These are phyloP conservation scores for Larimichthys polyactis DNA, from an alignment of 2,113 vertebrate genomes.

Conservation along the genomic window DNA sequence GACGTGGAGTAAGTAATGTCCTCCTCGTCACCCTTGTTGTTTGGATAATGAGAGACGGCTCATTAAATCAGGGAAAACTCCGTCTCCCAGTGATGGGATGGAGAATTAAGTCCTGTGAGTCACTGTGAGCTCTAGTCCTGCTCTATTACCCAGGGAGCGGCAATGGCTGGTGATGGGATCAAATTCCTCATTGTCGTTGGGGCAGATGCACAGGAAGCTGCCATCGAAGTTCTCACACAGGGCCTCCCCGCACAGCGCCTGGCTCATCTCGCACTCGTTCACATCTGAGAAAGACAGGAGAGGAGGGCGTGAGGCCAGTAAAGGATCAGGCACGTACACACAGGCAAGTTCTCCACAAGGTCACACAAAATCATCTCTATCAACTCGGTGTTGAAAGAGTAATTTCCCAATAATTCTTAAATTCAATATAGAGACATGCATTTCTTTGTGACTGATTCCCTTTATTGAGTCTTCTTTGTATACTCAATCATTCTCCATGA, in stretches of 20 bases:
- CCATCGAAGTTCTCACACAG: constrained; percentile 87
- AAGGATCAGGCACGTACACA: constrained; percentile 41
- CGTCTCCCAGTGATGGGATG: constrained; percentile 67
- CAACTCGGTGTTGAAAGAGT: neutral
- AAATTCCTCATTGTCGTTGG: constrained; percentile 87
- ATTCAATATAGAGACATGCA: neutral
- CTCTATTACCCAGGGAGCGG: constrained; percentile 79
- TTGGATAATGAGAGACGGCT: constrained; percentile 79
- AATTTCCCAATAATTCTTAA: too few relatives aligned
- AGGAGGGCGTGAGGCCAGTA: constrained; percentile 52
- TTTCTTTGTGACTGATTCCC: neutral
- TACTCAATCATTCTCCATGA: neutral
- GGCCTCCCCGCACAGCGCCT: constrained; percentile 82
- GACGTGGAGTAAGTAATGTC: constrained; percentile 60
- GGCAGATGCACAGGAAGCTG: constrained; percentile 88
- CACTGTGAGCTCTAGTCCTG: constrained; percentile 64
- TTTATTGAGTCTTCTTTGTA: neutral
- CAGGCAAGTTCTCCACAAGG: constrained; percentile 11
- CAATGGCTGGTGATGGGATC: constrained; percentile 84
- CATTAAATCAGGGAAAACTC: constrained; percentile 80
- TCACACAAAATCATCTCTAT: neutral
- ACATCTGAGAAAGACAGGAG: constrained; percentile 75
- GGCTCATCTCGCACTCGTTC: constrained; percentile 85
- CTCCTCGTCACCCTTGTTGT: constrained; percentile 74
- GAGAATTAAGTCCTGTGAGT: constrained; percentile 72